Percentiles rank a stretch among this genome's conserved stretches.
These are phyloP conservation scores for Psylliodes chrysocephalus DNA, from an alignment of 2,888 invertebrate genomes.

Conservation along the genomic window DNA sequence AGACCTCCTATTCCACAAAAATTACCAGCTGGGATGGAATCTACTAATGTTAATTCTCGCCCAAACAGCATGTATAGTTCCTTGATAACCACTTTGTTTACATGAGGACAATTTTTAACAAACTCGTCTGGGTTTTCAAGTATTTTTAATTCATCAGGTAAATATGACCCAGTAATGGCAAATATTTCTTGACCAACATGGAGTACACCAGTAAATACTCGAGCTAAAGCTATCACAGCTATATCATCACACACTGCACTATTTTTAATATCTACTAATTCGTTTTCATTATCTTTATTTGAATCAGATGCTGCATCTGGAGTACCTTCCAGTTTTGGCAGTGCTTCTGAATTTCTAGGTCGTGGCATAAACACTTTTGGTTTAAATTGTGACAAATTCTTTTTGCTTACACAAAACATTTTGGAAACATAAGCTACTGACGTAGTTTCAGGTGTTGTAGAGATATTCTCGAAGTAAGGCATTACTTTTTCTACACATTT, in stretches of 20 bases:
- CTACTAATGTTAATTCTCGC: constrained; percentile 83
- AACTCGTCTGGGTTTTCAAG: constrained; percentile 35
- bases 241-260: constrained; percentile 63
- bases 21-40: constrained; percentile 88
- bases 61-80: constrained; percentile 94
- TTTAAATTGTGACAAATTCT: constrained; percentile 81
- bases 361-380: constrained; percentile 77
- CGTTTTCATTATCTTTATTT: constrained; percentile 24
- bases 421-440: constrained; percentile 84
- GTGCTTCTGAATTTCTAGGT: constrained; percentile 53
- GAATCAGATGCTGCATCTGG: background rate
- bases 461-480: constrained; percentile 50
- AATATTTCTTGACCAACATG: constrained; percentile 80
- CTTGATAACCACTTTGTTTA: constrained; percentile 73
- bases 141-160: constrained; percentile 68
- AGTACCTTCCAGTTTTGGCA: background rate
- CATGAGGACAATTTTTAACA: constrained; percentile 47
- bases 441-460: constrained; percentile 68
- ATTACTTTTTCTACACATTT: constrained; percentile 71
- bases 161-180: constrained; percentile 88
- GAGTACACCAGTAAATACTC: constrained; percentile 90
- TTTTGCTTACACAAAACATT: constrained; percentile 87
- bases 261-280: constrained; percentile 49
- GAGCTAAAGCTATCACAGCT: constrained; percentile 89
- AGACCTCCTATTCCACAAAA: constrained; percentile 90